Evolutionary conservation across 1,140 invertebrate genomes (phyloP).

Genomic region (Leptinotarsa lineolata): DNA sequence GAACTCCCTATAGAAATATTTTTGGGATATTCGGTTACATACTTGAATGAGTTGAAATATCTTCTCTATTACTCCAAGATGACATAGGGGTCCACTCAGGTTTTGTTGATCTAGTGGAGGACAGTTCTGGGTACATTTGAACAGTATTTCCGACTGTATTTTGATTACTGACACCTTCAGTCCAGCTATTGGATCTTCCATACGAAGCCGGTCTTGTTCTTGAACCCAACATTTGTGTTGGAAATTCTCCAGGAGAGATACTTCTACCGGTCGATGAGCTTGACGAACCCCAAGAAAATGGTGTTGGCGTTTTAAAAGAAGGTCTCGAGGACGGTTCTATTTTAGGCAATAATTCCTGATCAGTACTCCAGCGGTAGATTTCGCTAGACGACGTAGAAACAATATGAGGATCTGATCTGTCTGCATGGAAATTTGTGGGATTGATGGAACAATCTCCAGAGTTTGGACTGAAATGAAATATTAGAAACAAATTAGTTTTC

Average conservation of each 20-base stretch:
- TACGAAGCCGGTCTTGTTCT: constrained; percentile 56
- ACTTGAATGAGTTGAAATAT: too few relatives aligned
- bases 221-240: constrained; percentile 17
- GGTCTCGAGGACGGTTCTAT: constrained; percentile 42
- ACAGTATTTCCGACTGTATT: constrained; percentile 36
- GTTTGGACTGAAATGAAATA: constrained; percentile 57
- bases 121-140: constrained; percentile 38
- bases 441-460: constrained; percentile 56
- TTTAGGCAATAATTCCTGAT: constrained; percentile 32
- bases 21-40: too few relatives aligned
- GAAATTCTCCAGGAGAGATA: constrained; percentile 14
- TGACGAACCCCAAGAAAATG: constrained; percentile 45
- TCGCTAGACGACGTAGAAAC: constrained; percentile 51
- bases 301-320: constrained; percentile 35
- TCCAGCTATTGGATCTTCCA: constrained; percentile 57
- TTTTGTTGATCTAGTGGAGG: constrained; percentile 36
- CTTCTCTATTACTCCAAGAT: too few relatives aligned
- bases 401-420: constrained; percentile 35
- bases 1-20: too few relatives aligned
- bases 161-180: constrained; percentile 22
- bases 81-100: constrained; percentile 49
- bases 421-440: constrained; percentile 41
- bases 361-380: constrained; percentile 51
- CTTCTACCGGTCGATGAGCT: constrained; percentile 25
- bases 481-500: constrained; percentile 18